These are phyloP conservation scores for Corythaeola cristata DNA, from an alignment of 2,113 vertebrate species.

Conservation along the genomic window DNA sequence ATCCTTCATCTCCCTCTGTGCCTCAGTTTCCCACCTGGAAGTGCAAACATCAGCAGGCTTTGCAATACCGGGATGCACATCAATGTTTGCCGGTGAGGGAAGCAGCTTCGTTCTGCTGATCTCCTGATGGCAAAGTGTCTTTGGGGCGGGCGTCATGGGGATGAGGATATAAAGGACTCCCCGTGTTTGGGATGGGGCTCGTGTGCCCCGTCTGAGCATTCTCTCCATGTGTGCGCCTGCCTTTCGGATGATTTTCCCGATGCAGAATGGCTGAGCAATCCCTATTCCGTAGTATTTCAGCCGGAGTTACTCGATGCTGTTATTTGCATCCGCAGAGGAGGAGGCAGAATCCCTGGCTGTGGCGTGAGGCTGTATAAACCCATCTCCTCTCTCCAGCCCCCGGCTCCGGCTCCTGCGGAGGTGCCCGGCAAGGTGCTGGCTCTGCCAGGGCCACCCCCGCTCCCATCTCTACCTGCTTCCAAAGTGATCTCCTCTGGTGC, in stretches of 20 bases:
- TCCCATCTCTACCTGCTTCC: neutral
- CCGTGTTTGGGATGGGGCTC: neutral
- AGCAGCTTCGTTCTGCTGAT: neutral
- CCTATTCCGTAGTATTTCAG: neutral
- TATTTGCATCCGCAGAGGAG: neutral
- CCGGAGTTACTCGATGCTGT: neutral
- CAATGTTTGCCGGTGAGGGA: neutral
- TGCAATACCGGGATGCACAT: fast-evolving
- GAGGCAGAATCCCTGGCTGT: neutral
- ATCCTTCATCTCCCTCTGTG: neutral
- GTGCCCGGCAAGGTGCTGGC: neutral
- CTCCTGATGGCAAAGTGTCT: neutral
- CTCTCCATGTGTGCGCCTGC: neutral
- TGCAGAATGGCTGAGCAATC: neutral
- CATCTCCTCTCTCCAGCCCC: neutral
- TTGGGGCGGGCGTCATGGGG: neutral
- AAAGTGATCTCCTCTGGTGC: too few relatives aligned
- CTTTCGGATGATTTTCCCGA: neutral
- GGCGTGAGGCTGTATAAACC: neutral
- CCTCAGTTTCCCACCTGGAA: neutral
- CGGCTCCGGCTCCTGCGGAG: neutral
- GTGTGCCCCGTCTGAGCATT: fast-evolving
- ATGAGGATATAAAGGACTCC: neutral
- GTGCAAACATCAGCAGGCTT: neutral
- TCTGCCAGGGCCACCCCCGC: neutral